These are phyloP conservation scores for Agrochola circellaris DNA, from an alignment of 2,888 invertebrate genomes.

Conservation along the genomic window DNA sequence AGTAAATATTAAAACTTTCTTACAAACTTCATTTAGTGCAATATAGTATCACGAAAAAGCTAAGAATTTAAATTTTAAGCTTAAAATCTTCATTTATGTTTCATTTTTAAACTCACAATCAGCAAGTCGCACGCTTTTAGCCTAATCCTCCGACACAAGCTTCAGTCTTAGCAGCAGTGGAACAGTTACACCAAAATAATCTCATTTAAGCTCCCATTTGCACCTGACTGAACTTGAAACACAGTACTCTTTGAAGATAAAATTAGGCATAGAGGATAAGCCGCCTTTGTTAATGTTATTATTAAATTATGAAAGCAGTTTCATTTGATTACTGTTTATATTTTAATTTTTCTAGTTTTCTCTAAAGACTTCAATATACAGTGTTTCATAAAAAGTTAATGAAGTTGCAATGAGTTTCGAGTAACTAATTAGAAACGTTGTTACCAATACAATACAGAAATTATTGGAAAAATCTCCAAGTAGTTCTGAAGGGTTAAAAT, in stretches of 20 bases:
- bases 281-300: constrained; percentile 3
- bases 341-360: background rate
- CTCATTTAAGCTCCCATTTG: constrained; percentile 65
- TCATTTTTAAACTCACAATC: constrained; percentile 73
- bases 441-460: constrained; percentile 25
- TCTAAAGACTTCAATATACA: no score
- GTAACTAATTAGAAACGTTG: constrained; percentile 30
- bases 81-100: constrained; percentile 31
- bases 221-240: constrained; percentile 64
- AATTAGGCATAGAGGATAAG: constrained; percentile 32
- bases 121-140: constrained; percentile 67
- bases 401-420: background rate
- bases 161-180: constrained; percentile 54
- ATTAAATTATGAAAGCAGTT: constrained; percentile 12
- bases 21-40: background rate
- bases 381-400: background rate
- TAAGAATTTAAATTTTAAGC: background rate
- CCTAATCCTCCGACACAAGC: constrained; percentile 66
- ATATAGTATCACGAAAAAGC: background rate
- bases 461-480: constrained; percentile 32
- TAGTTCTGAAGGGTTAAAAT: constrained; percentile 17
- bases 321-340: background rate
- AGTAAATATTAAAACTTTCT: no score
- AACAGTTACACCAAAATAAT: constrained; percentile 66
- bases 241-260: constrained; percentile 46